These are phyloP conservation scores for Desmophyllum pertusum DNA, from an alignment of 92 coral and sea anemone species.

Conservation along the genomic window DNA sequence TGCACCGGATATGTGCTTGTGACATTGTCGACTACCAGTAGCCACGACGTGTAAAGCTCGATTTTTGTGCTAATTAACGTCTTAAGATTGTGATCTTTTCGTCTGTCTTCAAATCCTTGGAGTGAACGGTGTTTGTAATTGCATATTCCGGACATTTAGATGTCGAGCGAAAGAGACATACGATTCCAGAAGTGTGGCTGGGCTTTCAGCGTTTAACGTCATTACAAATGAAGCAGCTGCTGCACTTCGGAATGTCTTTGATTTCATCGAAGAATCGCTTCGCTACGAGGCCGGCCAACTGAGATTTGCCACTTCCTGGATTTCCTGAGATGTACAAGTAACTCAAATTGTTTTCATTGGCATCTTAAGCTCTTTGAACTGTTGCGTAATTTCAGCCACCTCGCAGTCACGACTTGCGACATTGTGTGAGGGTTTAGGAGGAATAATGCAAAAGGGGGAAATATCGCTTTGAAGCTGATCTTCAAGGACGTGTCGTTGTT, in stretches of 20 bases:
- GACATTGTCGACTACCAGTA: conserved; percentile 31
- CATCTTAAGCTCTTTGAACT: conserved; percentile 4
- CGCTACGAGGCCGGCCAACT: conserved; percentile 32
- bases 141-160: conserved; percentile 35
- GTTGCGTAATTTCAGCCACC: background rate
- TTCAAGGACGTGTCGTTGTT: conserved; percentile 16
- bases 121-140: conserved; percentile 20
- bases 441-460: background rate
- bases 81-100: conserved; percentile 42
- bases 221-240: conserved; percentile 39
- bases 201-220: conserved; percentile 47
- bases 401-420: background rate
- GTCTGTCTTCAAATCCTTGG: conserved; percentile 24
- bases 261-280: conserved; percentile 3
- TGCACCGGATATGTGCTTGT: background rate
- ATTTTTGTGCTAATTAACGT: background rate
- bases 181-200: conserved; percentile 44
- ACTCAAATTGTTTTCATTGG: background rate
- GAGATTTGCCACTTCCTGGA: conserved; percentile 53
- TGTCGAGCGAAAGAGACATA: conserved; percentile 38
- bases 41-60: conserved; percentile 17
- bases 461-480: background rate
- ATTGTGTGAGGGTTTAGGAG: too few species aligned
- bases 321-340: conserved; percentile 46
- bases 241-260: background rate